phyloP scores from a whole-genome alignment of 2,888 invertebrate genomes.

The Aleiodes alternator region DNA sequence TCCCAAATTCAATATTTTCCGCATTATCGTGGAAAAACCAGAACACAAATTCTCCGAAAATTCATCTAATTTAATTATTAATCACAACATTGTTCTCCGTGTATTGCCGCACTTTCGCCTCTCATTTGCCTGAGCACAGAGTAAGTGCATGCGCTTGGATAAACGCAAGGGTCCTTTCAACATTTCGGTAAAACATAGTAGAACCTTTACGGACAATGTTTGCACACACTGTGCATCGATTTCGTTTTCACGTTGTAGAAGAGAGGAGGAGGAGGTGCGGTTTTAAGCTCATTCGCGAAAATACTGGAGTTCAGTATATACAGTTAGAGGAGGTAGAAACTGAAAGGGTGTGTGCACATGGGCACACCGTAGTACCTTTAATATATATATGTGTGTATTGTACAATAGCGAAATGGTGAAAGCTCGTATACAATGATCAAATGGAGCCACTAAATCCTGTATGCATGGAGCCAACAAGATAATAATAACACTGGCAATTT shows the following conservation, averaged over 20 bases:
- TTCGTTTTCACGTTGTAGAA: constrained; percentile 56
- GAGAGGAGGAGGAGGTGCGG: constrained; percentile 20
- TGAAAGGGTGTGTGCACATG: constrained; percentile 23
- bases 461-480: constrained; percentile 21
- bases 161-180: constrained; percentile 60
- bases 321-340: constrained; percentile 5
- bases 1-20: too few relatives aligned
- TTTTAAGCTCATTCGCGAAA: constrained; percentile 41
- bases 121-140: constrained; percentile 13
- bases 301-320: constrained; percentile 7
- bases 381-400: constrained; percentile 13
- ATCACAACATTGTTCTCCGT: background rate
- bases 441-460: constrained; percentile 29
- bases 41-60: too few relatives aligned
- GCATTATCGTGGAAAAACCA: too few relatives aligned
- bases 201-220: constrained; percentile 51
- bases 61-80: too few relatives aligned
- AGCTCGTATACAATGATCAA: constrained; percentile 31
- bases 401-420: constrained; percentile 23
- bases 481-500: constrained; percentile 34
- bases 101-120: background rate
- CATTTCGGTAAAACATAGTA: constrained; percentile 68
- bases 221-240: constrained; percentile 63
- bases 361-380: background rate
- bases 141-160: constrained; percentile 45